phyloP scores from a whole-genome alignment of 2,888 invertebrate genomes.

The Drosophila emarginata region DNA sequence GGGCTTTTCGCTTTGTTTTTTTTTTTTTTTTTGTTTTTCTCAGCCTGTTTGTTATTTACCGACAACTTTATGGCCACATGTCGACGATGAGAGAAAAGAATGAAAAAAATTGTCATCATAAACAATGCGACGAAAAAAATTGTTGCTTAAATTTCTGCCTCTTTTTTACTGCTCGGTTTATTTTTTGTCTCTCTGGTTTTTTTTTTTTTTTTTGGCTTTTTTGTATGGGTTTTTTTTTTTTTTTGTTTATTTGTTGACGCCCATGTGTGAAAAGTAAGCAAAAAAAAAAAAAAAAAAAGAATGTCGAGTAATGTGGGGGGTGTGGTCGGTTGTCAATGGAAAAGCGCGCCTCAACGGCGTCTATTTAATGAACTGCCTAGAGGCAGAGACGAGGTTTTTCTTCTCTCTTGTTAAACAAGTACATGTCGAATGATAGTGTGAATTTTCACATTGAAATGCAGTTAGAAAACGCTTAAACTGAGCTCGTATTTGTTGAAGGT shows the following conservation, averaged over 20 bases:
- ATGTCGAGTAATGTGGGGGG: constrained; percentile 56
- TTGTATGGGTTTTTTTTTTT: constrained; percentile 13
- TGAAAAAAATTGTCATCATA: constrained; percentile 64
- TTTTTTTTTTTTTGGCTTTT: constrained; percentile 16
- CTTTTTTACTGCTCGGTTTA: constrained; percentile 27
- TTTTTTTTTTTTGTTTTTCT: constrained; percentile 17
- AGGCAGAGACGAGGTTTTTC: constrained; percentile 18
- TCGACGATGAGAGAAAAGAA: constrained; percentile 48
- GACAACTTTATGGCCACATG: constrained; percentile 78
- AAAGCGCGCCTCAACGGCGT: constrained; percentile 72
- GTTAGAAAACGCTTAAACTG: constrained; percentile 26
- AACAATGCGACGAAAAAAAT: constrained; percentile 44
- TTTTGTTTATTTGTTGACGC: constrained; percentile 50
- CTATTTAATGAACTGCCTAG: constrained; percentile 75
- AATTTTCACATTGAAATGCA: constrained; percentile 68
- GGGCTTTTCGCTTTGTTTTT: no score
- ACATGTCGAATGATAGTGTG: constrained; percentile 54
- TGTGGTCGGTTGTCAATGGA: constrained; percentile 54
- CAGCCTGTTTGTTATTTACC: constrained; percentile 78
- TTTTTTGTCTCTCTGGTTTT: constrained; percentile 4
- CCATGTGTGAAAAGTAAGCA: constrained; percentile 78
- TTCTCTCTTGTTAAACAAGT: constrained; percentile 31
- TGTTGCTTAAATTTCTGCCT: constrained; percentile 67
- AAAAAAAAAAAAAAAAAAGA: constrained; percentile 11
- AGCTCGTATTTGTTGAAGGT: constrained; percentile 34